Evolutionary conservation across 2,113 vertebrate species (phyloP), one percentile per base, ranked within the genome.

Genomic region (zebrafish (Danio rerio)): DNA sequence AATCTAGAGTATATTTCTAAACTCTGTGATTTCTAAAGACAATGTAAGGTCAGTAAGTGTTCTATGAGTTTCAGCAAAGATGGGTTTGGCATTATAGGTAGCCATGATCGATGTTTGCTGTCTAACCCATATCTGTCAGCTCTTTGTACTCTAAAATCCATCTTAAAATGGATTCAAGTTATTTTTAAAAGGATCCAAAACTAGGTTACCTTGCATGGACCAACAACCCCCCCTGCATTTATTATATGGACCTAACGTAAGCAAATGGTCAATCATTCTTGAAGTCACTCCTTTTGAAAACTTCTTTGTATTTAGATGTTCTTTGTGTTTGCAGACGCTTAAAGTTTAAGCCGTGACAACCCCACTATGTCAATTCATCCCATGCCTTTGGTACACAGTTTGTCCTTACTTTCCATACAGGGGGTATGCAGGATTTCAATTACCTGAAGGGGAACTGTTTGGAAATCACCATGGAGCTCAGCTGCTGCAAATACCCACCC

Each of bases 381-480:
- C 55, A 18, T 45, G 53, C 81, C 43, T 77, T 68, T 61, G 62
- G 56, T 69, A 68, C 73, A 53, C 31, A 59, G 20, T 70, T 70
- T 78, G 49, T 78, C 11, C 4, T 47, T 63, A 62, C 7, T 84
- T 18, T 81, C 16, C 0, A 68, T 75, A 12, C 86, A 99, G 98
- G 98, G 85, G 98, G 98, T 49, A 99, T 99, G 98, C 97, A 99
- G 91, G 98, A 99, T 93, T 99, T 95, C 90, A 99, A 99, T 93
- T 99, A 99, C 4, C 83, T 99, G 50, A 91, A 96, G 92, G 96
- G 95, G 71, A 94, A 95, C 92, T 99, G 97, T 92, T 93, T 99
- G 89, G 98, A 99, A 91, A 95, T 99, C 89, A 99, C 97, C 0
- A 88, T 99, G 90, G 98, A 99, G 90, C 92, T 99, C 78, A 97